Evolutionary conservation across 2,888 invertebrate species (phyloP).

Genomic region (Globia sparganii): DNA sequence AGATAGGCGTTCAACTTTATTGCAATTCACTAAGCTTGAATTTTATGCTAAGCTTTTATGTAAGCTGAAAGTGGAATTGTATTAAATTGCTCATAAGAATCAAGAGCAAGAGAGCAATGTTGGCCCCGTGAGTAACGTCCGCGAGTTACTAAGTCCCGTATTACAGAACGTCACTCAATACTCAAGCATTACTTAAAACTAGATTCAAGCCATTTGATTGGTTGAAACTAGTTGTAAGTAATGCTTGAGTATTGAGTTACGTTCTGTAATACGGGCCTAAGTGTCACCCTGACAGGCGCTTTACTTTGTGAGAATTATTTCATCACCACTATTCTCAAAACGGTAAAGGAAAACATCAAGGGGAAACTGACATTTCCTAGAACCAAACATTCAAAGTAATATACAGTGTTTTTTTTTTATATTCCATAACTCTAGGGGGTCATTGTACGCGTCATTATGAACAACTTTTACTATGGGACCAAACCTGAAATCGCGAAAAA

Average conservation of each 20-base stretch:
- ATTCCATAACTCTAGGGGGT: too few species aligned
- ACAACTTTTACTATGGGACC: too few species aligned
- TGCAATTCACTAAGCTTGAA: slow-evolving; percentile 3
- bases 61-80: neutral
- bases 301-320: neutral
- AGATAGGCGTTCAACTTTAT: neutral
- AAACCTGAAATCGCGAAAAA: too few species aligned
- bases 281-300: neutral
- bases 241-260: too few species aligned
- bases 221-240: too few species aligned
- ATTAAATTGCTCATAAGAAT: neutral
- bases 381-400: neutral
- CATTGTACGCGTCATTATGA: too few species aligned
- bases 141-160: too few species aligned
- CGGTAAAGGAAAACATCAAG: neutral
- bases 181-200: too few species aligned
- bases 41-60: neutral
- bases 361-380: neutral
- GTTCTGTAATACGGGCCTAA: too few species aligned
- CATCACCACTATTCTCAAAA: neutral
- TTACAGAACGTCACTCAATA: too few species aligned
- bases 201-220: too few species aligned
- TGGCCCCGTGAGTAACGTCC: neutral
- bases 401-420: too few species aligned
- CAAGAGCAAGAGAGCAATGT: neutral